A percentile compares a stretch with the other conserved stretches of the same genome.
These are phyloP conservation scores for Drosophila siamana DNA, from an alignment of 2,888 invertebrate species.

Conservation along the genomic window DNA sequence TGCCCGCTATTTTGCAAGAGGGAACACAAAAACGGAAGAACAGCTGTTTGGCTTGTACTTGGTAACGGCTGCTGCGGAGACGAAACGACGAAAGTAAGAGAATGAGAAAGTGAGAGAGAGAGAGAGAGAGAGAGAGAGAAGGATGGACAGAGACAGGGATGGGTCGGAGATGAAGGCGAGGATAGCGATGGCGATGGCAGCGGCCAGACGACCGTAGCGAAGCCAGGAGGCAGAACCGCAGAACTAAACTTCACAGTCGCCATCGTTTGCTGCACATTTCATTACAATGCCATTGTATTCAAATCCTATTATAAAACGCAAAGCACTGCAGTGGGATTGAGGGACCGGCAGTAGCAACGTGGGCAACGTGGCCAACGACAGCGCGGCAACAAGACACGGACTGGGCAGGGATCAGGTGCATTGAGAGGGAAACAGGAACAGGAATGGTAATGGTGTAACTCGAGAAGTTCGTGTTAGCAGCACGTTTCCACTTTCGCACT, in stretches of 20 bases:
- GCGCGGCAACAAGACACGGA: not conserved
- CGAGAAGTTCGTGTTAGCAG: conserved; percentile 75
- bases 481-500: conserved; percentile 81
- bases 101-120: not conserved
- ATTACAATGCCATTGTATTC: conserved; percentile 79
- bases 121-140: not conserved
- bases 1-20: conserved; percentile 41
- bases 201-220: not conserved
- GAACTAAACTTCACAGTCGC: conserved; percentile 70
- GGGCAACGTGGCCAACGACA: too few species aligned
- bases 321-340: conserved; percentile 57
- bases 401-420: not conserved
- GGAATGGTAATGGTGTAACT: conserved; percentile 48
- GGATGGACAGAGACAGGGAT: not conserved
- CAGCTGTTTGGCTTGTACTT: conserved; percentile 75
- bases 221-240: conserved; percentile 61
- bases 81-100: not conserved
- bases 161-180: not conserved
- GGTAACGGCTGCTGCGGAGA: conserved; percentile 43
- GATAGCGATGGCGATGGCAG: conserved; percentile 16
- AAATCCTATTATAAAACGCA: conserved; percentile 78
- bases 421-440: not conserved
- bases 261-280: conserved; percentile 80
- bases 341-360: conserved; percentile 2
- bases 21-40: conserved; percentile 55